Conservation (phyloP, 2,797 vertebrate genomes). For the Heteromormyrus szaboi region DNA sequence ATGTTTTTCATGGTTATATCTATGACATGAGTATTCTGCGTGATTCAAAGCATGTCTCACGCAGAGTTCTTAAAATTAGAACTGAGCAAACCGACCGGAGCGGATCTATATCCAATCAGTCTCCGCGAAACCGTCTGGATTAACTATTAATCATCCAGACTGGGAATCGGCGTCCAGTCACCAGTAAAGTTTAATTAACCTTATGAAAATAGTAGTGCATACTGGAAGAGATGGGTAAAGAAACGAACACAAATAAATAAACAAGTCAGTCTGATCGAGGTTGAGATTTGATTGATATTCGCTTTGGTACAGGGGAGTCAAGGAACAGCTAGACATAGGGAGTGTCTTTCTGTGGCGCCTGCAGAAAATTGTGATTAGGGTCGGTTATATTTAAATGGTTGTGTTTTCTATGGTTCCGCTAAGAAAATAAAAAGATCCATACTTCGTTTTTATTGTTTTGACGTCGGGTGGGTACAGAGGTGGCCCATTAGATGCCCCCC, state of each 20-base stretch:
- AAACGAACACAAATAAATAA: background rate
- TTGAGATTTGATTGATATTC: background rate
- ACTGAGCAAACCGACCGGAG: constrained; percentile 1
- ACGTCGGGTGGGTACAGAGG: background rate
- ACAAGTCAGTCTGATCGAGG: background rate
- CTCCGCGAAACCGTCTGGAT: background rate
- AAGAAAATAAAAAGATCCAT: background rate
- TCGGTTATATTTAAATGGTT: background rate
- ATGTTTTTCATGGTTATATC: constrained; percentile 50
- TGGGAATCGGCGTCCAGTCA: background rate
- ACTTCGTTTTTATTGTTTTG: background rate
- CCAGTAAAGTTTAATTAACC: background rate
- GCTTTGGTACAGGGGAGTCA: background rate
- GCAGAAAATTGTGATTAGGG: background rate
- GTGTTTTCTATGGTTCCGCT: background rate
- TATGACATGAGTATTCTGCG: constrained; percentile 21
- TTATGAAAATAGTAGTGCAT: background rate
- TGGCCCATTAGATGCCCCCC: background rate
- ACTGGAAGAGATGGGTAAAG: background rate
- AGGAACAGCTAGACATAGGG: background rate
- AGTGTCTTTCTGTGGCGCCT: background rate
- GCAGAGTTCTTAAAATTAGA: constrained; percentile 8
- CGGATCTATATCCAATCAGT: constrained; percentile 10
- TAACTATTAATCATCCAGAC: constrained; percentile 18
- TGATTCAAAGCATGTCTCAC: constrained; percentile 10